A percentile compares a stretch with the other conserved stretches of the same genome.
Conservation (phyloP, 2,797 vertebrate genomes). For the Dryobates pubescens region DNA sequence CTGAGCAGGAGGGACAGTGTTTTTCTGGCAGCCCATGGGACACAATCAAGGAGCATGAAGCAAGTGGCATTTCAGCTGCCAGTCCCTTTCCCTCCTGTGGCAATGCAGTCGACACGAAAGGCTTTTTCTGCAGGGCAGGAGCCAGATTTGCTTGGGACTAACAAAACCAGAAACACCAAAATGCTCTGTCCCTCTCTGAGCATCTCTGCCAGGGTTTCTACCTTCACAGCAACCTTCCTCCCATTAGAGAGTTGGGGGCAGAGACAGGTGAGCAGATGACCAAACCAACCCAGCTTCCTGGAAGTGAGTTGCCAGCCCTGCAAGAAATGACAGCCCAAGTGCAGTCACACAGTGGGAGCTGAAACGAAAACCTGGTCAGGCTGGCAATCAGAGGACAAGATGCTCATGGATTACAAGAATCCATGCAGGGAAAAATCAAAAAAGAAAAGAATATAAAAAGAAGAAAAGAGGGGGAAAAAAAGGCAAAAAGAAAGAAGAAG, state of each 20-base stretch:
- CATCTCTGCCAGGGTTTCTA: neutral
- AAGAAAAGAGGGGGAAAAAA: neutral
- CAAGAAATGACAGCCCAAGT: neutral
- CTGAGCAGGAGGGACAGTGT: neutral
- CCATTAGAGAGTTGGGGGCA: neutral
- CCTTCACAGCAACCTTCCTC: neutral
- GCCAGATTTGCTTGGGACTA: neutral
- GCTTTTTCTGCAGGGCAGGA: neutral
- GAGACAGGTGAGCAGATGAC: neutral
- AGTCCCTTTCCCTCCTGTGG: neutral
- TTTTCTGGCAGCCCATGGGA: neutral
- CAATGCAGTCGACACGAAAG: neutral
- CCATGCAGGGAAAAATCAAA: neutral
- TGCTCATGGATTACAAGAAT: neutral
- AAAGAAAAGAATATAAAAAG: neutral
- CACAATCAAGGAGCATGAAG: neutral
- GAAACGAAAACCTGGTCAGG: neutral
- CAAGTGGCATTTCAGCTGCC: neutral
- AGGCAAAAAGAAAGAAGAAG: neutral
- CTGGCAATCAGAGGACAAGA: neutral
- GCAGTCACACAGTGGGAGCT: neutral
- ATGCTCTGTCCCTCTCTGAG: neutral
- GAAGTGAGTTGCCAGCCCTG: neutral
- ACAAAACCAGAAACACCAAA: neutral
- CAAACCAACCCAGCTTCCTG: neutral